phyloP scores from a whole-genome alignment of 2,797 vertebrate genomes.

The Muscicapa comitata region DNA sequence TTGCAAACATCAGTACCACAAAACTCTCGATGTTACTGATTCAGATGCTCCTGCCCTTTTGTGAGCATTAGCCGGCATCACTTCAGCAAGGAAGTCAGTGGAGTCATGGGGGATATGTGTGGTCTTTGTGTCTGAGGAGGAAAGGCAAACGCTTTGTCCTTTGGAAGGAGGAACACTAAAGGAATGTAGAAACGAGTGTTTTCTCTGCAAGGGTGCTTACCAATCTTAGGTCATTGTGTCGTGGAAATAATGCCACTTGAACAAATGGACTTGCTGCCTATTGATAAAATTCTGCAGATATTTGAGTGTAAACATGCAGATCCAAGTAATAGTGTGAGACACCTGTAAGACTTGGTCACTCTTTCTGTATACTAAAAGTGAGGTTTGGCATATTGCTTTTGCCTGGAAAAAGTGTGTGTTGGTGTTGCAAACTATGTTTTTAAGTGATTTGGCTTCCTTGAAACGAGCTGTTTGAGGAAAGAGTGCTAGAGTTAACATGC shows the following conservation, averaged over 20 bases:
- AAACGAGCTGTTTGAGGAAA: neutral
- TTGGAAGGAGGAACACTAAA: neutral
- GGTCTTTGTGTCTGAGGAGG: neutral
- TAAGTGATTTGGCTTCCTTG: neutral
- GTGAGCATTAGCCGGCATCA: rapidly evolving
- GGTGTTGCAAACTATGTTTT: neutral
- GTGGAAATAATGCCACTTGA: neutral
- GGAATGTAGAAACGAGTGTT: neutral
- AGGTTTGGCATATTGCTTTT: neutral
- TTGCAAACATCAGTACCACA: neutral
- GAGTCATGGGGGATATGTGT: neutral
- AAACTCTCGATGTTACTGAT: neutral
- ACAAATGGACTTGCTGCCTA: neutral
- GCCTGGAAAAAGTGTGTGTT: neutral
- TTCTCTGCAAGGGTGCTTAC: neutral
- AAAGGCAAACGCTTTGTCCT: neutral
- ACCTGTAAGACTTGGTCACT: neutral
- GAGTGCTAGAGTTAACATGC: neutral
- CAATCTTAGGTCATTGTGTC: neutral
- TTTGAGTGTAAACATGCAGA: neutral
- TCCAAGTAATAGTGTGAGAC: neutral
- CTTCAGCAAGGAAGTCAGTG: neutral
- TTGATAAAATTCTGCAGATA: neutral
- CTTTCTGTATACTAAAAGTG: neutral
- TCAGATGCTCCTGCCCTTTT: neutral